Base-by-base conservation (phyloP, 2,113 vertebrate species). In the Plotosus lineatus region DNA sequence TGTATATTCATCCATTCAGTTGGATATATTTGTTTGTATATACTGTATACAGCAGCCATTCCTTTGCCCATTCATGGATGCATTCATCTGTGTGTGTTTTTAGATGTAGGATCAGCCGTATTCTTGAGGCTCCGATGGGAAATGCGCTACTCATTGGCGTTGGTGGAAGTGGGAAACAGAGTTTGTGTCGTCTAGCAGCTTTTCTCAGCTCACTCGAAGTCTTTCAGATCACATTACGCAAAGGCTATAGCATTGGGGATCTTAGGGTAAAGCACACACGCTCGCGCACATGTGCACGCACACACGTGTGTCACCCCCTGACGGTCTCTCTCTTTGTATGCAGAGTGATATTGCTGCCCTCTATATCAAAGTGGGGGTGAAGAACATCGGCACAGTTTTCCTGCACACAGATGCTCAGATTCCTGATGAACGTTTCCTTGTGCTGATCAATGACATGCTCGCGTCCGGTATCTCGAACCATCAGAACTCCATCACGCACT, bases 281-380 rank as follows among this genome's bases (percentile, higher is more conserved):
- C 33, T 33, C 15, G 28, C 38, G 50, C n/a, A 17, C 23, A 63
- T 38, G 51, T 46, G 44, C 31, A 42, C 55, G 38, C 31, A 9
- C 4, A 12, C 50, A 60, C 3, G 50, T 36, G 23, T 56, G 6
- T 23, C 8, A 40, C 23, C 38, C 15, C 33, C 28, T 77, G 2
- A 28, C 11, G 42, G 17, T 61, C 11, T 68, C 66, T n/a, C 14
- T 68, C 17, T 75, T 28, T 85, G 17, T 75, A 6, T 78, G 76
- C 85, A 93, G 93, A 94, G 91, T 86, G 94, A 94, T 84, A 92
- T 94, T 15, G 91, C 88, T 74, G 85, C 90, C 1, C 84, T 96
- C 90, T 95, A 93, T 73, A 95, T 95, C 75, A 90, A 92, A 87
- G 92, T 92, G 80, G 92, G 92, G 78, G 92, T 91, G 82, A 93